These are phyloP conservation scores for Halesus radiatus DNA, from an alignment of 1,140 invertebrate species.

Conservation along the genomic window DNA sequence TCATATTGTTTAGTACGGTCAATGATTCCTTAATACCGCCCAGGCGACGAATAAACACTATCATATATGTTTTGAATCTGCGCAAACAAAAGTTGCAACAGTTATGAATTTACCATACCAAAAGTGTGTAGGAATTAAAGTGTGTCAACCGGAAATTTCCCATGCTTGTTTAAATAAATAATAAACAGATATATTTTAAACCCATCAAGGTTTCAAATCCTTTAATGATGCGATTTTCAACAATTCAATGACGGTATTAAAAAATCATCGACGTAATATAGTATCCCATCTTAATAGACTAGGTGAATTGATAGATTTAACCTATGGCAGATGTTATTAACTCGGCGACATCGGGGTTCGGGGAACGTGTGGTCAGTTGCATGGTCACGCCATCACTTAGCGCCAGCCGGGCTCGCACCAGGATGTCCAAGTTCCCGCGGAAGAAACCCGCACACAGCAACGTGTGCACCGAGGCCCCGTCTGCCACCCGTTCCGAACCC, in stretches of 20 bases:
- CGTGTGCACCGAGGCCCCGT: slow-evolving; percentile 88
- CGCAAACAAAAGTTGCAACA: no score
- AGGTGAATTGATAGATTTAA: slow-evolving; percentile 60
- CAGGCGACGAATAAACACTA: no score
- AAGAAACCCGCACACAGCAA: slow-evolving; percentile 80
- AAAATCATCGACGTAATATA: no score
- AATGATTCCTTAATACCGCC: no score
- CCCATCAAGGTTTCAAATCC: no score
- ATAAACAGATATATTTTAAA: neutral
- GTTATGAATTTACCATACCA: no score
- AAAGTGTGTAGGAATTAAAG: no score
- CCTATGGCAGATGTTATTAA: slow-evolving; percentile 89
- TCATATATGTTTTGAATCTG: no score
- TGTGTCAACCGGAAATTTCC: no score
- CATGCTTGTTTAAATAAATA: neutral
- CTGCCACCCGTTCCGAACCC: slow-evolving; percentile 86
- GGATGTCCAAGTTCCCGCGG: slow-evolving; percentile 86
- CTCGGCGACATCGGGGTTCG: slow-evolving; percentile 81
- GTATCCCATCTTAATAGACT: slow-evolving; percentile 17
- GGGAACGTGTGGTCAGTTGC: slow-evolving; percentile 77
- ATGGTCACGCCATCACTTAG: slow-evolving; percentile 83
- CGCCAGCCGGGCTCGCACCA: slow-evolving; percentile 88
- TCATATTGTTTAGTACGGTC: no score
- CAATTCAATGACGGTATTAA: no score
- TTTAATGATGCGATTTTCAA: no score